Evolutionary conservation across 2,888 invertebrate species (phyloP).

Genomic region (Empis livida): DNA sequence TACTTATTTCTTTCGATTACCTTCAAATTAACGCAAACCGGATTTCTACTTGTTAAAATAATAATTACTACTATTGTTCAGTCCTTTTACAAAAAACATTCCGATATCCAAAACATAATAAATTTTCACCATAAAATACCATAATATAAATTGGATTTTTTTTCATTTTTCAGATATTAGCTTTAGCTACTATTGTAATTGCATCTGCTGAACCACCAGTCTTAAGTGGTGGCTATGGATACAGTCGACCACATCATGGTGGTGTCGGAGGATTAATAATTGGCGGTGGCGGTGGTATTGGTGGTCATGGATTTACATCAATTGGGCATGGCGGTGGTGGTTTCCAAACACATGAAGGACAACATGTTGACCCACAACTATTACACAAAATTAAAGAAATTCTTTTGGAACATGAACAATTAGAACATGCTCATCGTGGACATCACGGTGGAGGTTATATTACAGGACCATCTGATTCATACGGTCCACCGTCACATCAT

Average conservation of each 20-base stretch:
- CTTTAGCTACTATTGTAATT: constrained; percentile 54
- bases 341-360: constrained; percentile 56
- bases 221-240: constrained; percentile 42
- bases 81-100: not conserved
- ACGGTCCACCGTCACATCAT: constrained; percentile 40
- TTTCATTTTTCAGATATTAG: constrained; percentile 46
- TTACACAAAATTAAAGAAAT: constrained; percentile 67
- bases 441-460: constrained; percentile 36
- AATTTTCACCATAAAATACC: not conserved
- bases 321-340: not conserved
- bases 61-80: too few species aligned
- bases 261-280: constrained; percentile 5
- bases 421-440: constrained; percentile 35
- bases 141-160: too few species aligned
- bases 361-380: constrained; percentile 56
- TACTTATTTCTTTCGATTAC: too few species aligned
- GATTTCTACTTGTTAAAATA: not conserved
- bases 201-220: constrained; percentile 53
- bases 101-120: not conserved
- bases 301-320: not conserved
- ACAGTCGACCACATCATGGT: constrained; percentile 39
- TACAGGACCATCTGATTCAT: constrained; percentile 4
- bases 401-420: constrained; percentile 58
- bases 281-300: constrained; percentile 4
- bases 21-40: not conserved